These are phyloP conservation scores for Magallana gigas DNA, from an alignment of 1,140 invertebrate species.

Conservation along the genomic window DNA sequence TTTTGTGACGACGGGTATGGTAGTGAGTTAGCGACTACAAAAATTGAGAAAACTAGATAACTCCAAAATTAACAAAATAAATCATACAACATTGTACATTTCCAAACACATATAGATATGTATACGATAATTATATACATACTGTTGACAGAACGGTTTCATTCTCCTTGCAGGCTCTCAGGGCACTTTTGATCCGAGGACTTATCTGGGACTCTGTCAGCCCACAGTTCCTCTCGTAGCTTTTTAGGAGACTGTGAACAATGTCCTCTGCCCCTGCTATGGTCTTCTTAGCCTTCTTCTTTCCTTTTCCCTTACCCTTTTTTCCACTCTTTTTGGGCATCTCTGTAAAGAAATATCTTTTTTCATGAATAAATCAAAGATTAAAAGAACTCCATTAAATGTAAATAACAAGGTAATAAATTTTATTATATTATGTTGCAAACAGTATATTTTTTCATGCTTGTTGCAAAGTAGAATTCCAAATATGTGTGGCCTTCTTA, in stretches of 20 bases:
- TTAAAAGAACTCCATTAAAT: no score
- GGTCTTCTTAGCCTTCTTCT: constrained; percentile 65
- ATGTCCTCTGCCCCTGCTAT: constrained; percentile 62
- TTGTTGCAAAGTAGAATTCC: no score
- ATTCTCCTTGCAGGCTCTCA: constrained; percentile 71
- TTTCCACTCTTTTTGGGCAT: constrained; percentile 68
- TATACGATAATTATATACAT: background rate
- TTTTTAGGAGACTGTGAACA: constrained; percentile 68
- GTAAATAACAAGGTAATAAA: no score
- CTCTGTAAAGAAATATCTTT: background rate
- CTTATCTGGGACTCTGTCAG: constrained; percentile 70
- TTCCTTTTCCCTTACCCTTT: constrained; percentile 60
- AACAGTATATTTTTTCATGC: no score
- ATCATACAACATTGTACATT: no score
- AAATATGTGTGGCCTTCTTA: no score
- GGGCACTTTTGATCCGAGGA: constrained; percentile 62
- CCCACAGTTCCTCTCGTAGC: constrained; percentile 71
- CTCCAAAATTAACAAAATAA: no score
- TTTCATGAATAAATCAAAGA: no score
- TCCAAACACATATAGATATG: background rate
- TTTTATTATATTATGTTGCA: no score
- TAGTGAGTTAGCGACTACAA: no score
- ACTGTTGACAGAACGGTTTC: constrained; percentile 69
- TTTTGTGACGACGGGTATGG: no score
- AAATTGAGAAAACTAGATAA: no score